These are phyloP conservation scores for Eledona agricola DNA, from an alignment of 2,888 invertebrate species.

Conservation along the genomic window DNA sequence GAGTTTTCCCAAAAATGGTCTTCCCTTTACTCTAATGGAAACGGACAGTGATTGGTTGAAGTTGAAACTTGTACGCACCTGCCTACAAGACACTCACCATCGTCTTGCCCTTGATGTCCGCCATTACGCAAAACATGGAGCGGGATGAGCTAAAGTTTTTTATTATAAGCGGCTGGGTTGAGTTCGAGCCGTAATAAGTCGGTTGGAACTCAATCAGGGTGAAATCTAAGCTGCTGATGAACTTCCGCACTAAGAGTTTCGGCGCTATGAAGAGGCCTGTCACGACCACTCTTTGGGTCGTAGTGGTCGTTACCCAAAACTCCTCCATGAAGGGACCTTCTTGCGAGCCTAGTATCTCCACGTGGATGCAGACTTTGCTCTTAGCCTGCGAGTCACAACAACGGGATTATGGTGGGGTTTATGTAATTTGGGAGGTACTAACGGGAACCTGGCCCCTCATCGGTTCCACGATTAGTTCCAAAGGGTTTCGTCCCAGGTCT, in stretches of 20 bases:
- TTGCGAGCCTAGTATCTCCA: slow-evolving; percentile 58
- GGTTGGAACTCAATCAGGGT: slow-evolving; percentile 61
- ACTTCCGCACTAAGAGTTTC: slow-evolving; percentile 56
- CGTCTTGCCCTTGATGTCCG: slow-evolving; percentile 52
- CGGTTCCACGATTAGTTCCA: slow-evolving; percentile 60
- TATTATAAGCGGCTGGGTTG: slow-evolving; percentile 57
- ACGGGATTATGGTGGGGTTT: slow-evolving; percentile 4
- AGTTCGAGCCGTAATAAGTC: slow-evolving; percentile 58
- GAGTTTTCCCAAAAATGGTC: no score
- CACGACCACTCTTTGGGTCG: slow-evolving; percentile 53
- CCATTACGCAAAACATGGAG: slow-evolving; percentile 59
- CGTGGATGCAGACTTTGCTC: slow-evolving; percentile 45
- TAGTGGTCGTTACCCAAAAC: slow-evolving; percentile 62
- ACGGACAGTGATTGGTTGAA: no score
- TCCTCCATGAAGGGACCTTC: slow-evolving; percentile 58
- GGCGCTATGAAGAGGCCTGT: slow-evolving; percentile 57
- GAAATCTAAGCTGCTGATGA: slow-evolving; percentile 57
- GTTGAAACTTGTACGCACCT: slow-evolving; percentile 9
- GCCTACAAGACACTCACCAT: slow-evolving; percentile 48
- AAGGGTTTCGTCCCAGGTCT: slow-evolving; percentile 60
- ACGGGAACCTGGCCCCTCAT: slow-evolving; percentile 55
- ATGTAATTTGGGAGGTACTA: slow-evolving; percentile 2
- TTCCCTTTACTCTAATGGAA: no score
- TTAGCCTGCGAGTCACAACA: slow-evolving; percentile 48
- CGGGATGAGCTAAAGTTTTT: slow-evolving; percentile 60